Evolutionary conservation across 2,797 vertebrate species (phyloP), one percentile per base, ranked within the genome.

Genomic region (Mycteria americana): DNA sequence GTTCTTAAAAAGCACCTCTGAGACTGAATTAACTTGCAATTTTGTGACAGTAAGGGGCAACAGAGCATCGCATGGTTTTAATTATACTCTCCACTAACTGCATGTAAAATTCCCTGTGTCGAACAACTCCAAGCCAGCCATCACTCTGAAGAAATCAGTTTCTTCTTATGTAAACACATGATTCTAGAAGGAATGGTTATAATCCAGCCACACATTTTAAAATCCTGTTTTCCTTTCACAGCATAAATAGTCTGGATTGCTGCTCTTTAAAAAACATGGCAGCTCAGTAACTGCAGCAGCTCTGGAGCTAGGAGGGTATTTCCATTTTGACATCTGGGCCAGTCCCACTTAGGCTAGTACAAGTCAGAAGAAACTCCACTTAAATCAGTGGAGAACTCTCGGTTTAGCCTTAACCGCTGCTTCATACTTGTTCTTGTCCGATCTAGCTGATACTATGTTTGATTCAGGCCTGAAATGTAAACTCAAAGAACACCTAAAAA

Each of bases 11-110:
- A 91, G 64, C 86, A 73, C 85, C 91, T 95, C 94, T 65, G 90
- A 84, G 85, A 72, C 46, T 4, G 9, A 93, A 85, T 77, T 77
- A 91, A 86, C 82, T 88, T 64, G 84, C 62, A 76, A 33, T 78
- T 96, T 93, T 95, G 92, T 75, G 97, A 96, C 91, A 96, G 84
- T 45, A 65, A 86, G 77, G 89, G 85, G 89, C 95, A 92, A 79
- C 78, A 92, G 90, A 96, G 82, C 75, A 60, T 65, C 28, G 48
- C 43, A 80, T 97, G 97, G 75, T 95, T 97, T 97, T 93, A 93
- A 98, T 98, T 96, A 98, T 2, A 21, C 80, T 50, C 85, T 62
- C 41, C 69, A 79, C 89, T 50, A 70, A 72, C 92, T 77, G 89
- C 45, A 59, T 64, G 73, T 89, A 83, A 92, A 96, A 95, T 84